These are phyloP conservation scores for Cyaniris semiargus DNA, from an alignment of 2,888 invertebrate species.

Conservation along the genomic window DNA sequence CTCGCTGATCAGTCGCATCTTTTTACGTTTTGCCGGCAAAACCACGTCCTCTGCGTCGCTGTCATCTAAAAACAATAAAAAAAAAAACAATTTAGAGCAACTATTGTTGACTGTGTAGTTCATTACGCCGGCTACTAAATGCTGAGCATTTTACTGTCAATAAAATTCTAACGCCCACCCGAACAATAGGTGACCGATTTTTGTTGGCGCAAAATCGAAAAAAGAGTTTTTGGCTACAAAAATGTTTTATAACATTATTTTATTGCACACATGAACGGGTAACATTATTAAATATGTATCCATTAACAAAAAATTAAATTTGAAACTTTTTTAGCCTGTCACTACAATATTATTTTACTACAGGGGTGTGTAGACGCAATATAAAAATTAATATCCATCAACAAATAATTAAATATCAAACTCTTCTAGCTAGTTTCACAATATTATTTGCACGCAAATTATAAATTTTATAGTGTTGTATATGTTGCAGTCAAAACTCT, in stretches of 20 bases:
- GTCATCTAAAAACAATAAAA: slow-evolving; percentile 53
- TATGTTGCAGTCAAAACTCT: too few species aligned
- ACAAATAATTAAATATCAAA: neutral
- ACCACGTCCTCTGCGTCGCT: slow-evolving; percentile 59
- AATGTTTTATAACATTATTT: neutral
- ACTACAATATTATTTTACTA: neutral
- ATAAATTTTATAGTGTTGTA: too few species aligned
- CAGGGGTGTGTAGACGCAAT: neutral
- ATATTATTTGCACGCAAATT: too few species aligned
- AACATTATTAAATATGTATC: neutral
- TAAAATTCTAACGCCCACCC: neutral
- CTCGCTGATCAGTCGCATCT: slow-evolving; percentile 62
- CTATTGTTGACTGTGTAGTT: neutral
- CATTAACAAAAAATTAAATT: neutral
- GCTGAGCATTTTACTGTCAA: neutral
- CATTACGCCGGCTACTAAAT: neutral
- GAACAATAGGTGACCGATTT: neutral
- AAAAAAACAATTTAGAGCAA: neutral
- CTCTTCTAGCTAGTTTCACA: too few species aligned
- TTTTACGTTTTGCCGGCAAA: slow-evolving; percentile 57
- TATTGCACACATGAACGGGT: neutral
- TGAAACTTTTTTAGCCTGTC: neutral
- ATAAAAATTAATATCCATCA: neutral
- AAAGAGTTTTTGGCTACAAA: neutral
- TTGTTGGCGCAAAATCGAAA: neutral